Base-by-base conservation (phyloP, 30 jellyfish, hydroid and myxozoan species). In the Rhopilema esculentum region DNA sequence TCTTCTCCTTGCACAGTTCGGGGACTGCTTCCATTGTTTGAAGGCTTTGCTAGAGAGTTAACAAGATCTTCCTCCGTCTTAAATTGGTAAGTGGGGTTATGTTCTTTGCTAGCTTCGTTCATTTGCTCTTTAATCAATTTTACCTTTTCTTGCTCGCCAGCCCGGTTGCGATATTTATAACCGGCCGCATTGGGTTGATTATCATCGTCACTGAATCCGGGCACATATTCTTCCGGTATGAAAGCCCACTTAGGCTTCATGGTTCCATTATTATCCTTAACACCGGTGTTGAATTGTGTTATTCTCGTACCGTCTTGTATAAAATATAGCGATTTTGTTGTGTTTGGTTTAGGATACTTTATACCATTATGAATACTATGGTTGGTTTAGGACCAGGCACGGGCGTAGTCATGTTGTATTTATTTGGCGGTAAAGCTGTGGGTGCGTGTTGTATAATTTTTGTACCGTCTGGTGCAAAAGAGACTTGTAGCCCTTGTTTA, bases 131-230 rank as follows among this genome's bases (percentile, higher is more conserved):
- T 85, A 27, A 85, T 85, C 9, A 85, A 71, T 0, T 85, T 77
- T 18, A 85, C 90, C 63, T 89, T 89, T 76, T 77, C 86, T 73
- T 82, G 49, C 49, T 89, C 97, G 16, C 92, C 97, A 4, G 76
- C 77, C 62, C 97, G 65, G 72, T 82, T 65, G 49, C 97, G 89
- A 67, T 72, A 52, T 66, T 89, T 89, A 66, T 89, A 89, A 25
- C 97, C 97, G 67, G 97, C 97, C 18, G 93, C 93, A 26, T 89
- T 89, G 4, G 90, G 85, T 68, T 80, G 88, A 22, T 75, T 87
- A 18, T 66, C 88, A 49, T 32, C 83, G 40, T 89, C 97, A 48
- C 89, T 75, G 81, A 80, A 89, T 23, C 91, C 93, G 48, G 91
- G 97, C 83, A 77, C 90, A 31, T 57, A 82, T 73, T 89, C 97